Percentiles rank a stretch among this genome's conserved stretches.
Conservation (phyloP, 2,888 invertebrate genomes). For the Laspeyria flexula region DNA sequence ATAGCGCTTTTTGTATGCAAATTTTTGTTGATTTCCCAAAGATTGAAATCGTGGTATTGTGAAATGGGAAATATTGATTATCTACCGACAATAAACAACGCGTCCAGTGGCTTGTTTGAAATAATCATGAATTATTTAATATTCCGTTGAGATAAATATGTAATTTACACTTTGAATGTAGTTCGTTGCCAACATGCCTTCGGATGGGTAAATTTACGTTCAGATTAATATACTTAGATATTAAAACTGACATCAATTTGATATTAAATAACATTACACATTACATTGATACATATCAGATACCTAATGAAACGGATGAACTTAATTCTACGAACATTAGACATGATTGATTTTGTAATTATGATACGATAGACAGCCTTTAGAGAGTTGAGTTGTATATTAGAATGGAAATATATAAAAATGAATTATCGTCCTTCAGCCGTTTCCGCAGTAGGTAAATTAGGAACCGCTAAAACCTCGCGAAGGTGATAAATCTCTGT, state of each 20-base stretch:
- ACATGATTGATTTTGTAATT: not conserved
- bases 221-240: too few relatives aligned
- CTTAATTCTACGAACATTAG: not conserved
- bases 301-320: not conserved
- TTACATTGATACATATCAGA: too few relatives aligned
- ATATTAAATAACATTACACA: too few relatives aligned
- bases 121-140: slow-evolving; percentile 42
- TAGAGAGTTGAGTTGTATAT: slow-evolving; percentile 31
- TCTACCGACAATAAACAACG: slow-evolving; percentile 61
- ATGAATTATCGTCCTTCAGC: slow-evolving; percentile 53
- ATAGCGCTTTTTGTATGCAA: slow-evolving; percentile 85
- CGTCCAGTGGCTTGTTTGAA: slow-evolving; percentile 47
- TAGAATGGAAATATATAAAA: slow-evolving; percentile 49
- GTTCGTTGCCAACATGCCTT: too few relatives aligned
- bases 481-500: slow-evolving; percentile 74
- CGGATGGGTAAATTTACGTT: too few relatives aligned
- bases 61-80: slow-evolving; percentile 76
- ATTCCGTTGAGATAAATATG: slow-evolving; percentile 22
- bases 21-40: slow-evolving; percentile 83
- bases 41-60: slow-evolving; percentile 81
- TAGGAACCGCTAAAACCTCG: slow-evolving; percentile 69
- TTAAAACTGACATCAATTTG: not conserved
- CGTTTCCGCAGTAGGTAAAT: slow-evolving; percentile 62
- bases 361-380: slow-evolving; percentile 20
- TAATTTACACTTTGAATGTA: slow-evolving; percentile 1